Evolutionary conservation across 2,113 vertebrate species (phyloP).

Genomic region (Leptocoma aspasia): DNA sequence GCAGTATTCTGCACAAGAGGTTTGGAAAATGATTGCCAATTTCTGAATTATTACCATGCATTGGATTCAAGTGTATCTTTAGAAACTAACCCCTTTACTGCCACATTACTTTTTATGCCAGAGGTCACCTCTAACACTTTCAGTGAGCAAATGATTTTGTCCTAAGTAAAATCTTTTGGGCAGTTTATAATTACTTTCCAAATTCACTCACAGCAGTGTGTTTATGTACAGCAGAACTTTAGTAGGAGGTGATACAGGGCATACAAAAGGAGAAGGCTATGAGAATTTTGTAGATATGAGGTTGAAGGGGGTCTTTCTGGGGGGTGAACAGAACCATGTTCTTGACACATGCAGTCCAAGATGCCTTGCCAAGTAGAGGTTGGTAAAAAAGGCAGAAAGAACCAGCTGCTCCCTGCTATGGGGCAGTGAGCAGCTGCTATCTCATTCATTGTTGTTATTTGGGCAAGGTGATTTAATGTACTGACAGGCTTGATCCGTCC

Average conservation of each 20-base stretch:
- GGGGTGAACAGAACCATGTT: background rate
- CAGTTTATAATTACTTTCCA: background rate
- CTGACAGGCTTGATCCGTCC: background rate
- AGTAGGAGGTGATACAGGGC: background rate
- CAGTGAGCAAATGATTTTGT: background rate
- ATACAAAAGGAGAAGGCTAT: background rate
- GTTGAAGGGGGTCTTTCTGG: background rate
- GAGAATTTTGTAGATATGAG: background rate
- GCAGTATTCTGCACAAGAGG: background rate
- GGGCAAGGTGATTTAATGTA: background rate
- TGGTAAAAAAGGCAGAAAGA: background rate
- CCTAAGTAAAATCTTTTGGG: background rate
- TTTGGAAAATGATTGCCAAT: background rate
- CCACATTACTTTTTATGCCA: constrained; percentile 22
- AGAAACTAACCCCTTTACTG: constrained; percentile 26
- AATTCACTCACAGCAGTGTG: background rate
- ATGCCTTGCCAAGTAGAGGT: background rate
- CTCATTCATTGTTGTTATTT: background rate
- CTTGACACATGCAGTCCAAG: fast-evolving
- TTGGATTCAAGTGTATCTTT: constrained; percentile 8
- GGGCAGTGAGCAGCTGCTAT: background rate
- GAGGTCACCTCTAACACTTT: constrained; percentile 14
- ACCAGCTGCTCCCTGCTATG: background rate
- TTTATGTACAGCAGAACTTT: background rate
- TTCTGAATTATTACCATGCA: constrained; percentile 6